Evolutionary conservation across 2,113 vertebrate species (phyloP).

Genomic region (Hypanus sabinus): DNA sequence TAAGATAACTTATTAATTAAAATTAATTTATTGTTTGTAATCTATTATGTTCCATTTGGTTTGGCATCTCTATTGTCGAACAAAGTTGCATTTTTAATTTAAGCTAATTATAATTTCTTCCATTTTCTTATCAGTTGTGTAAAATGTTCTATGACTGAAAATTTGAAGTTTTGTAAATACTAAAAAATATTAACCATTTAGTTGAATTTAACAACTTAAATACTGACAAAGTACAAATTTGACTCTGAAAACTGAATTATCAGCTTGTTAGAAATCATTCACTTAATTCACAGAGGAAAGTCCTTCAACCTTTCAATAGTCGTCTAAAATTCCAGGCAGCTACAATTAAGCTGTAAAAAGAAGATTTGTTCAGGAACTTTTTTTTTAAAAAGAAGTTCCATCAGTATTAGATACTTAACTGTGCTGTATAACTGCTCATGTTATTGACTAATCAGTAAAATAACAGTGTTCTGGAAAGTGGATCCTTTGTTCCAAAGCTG

Average conservation of each 20-base stretch:
- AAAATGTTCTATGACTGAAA: background rate
- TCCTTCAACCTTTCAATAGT: background rate
- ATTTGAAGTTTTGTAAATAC: background rate
- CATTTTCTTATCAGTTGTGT: background rate
- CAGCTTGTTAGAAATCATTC: background rate
- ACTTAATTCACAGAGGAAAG: background rate
- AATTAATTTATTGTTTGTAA: background rate
- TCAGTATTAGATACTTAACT: background rate
- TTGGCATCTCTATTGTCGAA: background rate
- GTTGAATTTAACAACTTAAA: background rate
- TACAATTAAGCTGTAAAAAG: background rate
- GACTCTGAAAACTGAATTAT: background rate
- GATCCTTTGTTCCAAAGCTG: background rate
- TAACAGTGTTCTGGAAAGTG: background rate
- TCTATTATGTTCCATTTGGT: background rate
- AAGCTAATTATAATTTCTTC: background rate
- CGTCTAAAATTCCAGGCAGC: background rate
- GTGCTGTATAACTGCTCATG: background rate
- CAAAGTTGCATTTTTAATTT: slow-evolving; percentile 6
- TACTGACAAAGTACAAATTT: background rate
- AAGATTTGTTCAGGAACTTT: background rate
- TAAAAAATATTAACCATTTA: background rate
- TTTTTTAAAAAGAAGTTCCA: background rate
- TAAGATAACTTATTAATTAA: no score
- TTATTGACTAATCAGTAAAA: background rate